phyloP scores from a whole-genome alignment of 2,888 invertebrate species.

The Leucania comma region DNA sequence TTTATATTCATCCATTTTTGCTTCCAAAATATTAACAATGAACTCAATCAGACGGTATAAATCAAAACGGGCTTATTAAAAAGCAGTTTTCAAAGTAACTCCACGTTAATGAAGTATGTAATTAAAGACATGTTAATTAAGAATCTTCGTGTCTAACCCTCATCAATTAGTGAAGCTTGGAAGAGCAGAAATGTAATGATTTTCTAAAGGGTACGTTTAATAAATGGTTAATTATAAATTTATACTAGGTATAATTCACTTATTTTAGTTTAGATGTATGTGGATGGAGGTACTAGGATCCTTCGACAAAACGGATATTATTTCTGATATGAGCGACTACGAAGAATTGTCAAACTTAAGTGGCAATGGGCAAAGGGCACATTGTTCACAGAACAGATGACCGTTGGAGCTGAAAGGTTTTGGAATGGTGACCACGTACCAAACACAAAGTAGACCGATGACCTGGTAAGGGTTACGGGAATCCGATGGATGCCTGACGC shows the following conservation, averaged over 20 bases:
- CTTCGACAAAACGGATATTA: too few relatives aligned
- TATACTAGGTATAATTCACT: constrained; percentile 14
- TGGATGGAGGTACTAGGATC: too few relatives aligned
- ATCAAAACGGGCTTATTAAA: background rate
- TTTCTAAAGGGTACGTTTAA: constrained; percentile 53
- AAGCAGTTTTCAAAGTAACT: constrained; percentile 16
- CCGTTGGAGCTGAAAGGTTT: too few relatives aligned
- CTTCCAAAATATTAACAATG: background rate
- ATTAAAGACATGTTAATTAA: constrained; percentile 63
- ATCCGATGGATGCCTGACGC: too few relatives aligned
- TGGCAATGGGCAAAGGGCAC: too few relatives aligned
- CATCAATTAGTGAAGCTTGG: constrained; percentile 68
- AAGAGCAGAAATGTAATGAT: constrained; percentile 62
- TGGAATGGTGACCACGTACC: too few relatives aligned
- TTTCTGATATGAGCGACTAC: too few relatives aligned
- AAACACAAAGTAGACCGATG: too few relatives aligned
- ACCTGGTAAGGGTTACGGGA: too few relatives aligned
- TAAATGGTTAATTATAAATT: constrained; percentile 50
- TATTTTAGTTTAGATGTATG: too few relatives aligned
- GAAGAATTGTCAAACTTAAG: too few relatives aligned
- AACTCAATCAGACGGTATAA: background rate
- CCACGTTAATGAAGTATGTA: constrained; percentile 49
- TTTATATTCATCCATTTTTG: background rate
- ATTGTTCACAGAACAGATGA: too few relatives aligned
- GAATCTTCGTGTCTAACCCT: constrained; percentile 64